Conservation (phyloP, 2,113 vertebrate species). For the Rostratula benghalensis region DNA sequence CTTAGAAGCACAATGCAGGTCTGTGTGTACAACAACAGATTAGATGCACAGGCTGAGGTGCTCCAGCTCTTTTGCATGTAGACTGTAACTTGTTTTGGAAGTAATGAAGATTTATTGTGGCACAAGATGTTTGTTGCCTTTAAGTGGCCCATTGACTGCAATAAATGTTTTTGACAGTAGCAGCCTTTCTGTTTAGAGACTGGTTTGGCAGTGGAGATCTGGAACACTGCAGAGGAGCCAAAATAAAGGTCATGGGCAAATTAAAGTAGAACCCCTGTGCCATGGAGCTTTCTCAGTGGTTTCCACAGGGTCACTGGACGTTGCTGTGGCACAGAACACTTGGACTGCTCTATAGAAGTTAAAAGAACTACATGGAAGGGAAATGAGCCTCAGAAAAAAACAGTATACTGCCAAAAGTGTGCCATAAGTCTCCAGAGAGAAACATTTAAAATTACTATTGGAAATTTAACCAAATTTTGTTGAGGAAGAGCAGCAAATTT, state of each 20-base stretch:
- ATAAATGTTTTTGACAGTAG: neutral
- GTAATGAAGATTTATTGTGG: neutral
- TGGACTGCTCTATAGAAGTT: neutral
- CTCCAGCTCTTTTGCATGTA: neutral
- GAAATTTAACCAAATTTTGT: neutral
- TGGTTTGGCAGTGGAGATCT: neutral
- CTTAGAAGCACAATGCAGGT: neutral
- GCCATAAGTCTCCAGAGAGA: neutral
- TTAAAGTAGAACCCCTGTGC: neutral
- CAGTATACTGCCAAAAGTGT: neutral
- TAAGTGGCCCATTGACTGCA: rapidly evolving
- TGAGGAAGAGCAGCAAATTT: neutral
- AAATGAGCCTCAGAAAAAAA: neutral
- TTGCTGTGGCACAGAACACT: neutral
- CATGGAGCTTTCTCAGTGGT: neutral
- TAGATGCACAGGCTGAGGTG: neutral
- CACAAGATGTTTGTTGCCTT: neutral
- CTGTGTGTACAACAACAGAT: neutral
- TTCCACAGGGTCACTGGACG: neutral
- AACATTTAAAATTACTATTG: neutral
- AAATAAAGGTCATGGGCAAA: neutral
- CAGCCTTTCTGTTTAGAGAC: neutral
- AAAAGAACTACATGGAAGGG: neutral
- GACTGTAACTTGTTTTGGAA: neutral
- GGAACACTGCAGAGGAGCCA: neutral